These are phyloP conservation scores for Pardosa pseudoannulata DNA, from an alignment of 2,888 invertebrate genomes.

Conservation along the genomic window DNA sequence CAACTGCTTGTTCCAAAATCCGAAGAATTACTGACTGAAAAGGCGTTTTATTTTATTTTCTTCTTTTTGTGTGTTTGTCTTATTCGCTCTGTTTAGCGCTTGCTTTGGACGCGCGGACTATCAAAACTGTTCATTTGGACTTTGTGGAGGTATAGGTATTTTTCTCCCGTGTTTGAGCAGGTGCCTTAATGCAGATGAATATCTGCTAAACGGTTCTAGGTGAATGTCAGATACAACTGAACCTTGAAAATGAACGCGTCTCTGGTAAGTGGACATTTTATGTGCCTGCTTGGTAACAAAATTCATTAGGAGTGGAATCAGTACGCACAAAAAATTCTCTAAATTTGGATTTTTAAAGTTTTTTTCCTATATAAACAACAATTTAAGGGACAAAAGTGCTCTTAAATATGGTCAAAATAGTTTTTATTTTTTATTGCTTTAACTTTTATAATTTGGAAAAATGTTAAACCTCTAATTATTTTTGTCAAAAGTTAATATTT, in stretches of 20 bases:
- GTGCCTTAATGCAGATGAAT: not conserved
- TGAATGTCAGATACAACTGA: not conserved
- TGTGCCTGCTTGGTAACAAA: too few species aligned
- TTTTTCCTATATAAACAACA: too few species aligned
- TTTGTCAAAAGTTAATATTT: too few species aligned
- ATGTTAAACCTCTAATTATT: too few species aligned
- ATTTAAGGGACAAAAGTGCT: too few species aligned
- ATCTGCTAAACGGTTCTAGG: not conserved
- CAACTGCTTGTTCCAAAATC: not conserved
- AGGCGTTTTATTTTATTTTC: not conserved
- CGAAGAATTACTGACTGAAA: not conserved
- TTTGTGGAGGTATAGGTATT: not conserved
- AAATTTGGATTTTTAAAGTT: too few species aligned
- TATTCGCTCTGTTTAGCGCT: conserved; percentile 10
- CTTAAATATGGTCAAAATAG: too few species aligned
- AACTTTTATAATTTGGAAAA: too few species aligned
- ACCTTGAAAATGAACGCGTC: not conserved
- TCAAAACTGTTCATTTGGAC: not conserved
- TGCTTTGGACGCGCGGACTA: not conserved
- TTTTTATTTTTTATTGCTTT: too few species aligned
- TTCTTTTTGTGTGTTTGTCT: not conserved
- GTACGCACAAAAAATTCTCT: too few species aligned
- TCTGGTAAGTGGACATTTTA: too few species aligned
- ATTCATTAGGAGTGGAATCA: too few species aligned
- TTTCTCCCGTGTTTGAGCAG: not conserved